These are phyloP conservation scores for Zeugodacus cucurbitae DNA, from an alignment of 1,140 invertebrate species.

Conservation along the genomic window DNA sequence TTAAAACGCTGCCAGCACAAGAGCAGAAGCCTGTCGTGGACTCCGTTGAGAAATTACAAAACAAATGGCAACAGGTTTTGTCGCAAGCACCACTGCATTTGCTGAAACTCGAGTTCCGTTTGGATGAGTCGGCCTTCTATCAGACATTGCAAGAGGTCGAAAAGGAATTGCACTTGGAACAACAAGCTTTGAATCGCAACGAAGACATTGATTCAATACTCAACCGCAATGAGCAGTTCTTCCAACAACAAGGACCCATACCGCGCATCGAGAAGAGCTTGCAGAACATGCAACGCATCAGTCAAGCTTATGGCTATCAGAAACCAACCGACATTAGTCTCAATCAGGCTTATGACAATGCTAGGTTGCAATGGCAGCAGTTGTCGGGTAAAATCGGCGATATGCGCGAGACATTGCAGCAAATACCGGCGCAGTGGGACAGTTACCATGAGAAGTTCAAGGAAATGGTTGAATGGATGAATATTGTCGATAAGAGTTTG, in stretches of 20 bases:
- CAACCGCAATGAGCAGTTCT: conserved; percentile 80
- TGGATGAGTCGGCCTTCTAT: conserved; percentile 86
- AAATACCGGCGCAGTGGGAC: conserved; percentile 91
- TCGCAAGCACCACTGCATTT: conserved; percentile 85
- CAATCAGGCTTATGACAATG: conserved; percentile 74
- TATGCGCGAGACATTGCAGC: conserved; percentile 80
- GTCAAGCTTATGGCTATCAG: conserved; percentile 73
- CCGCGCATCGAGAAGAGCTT: conserved; percentile 80
- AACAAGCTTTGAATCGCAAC: conserved; percentile 86
- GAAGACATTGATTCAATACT: conserved; percentile 84
- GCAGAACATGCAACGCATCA: conserved; percentile 79
- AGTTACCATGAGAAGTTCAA: conserved; percentile 84
- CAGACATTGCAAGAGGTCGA: conserved; percentile 90
- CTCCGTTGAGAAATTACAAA: conserved; percentile 77
- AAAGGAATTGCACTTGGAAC: conserved; percentile 85
- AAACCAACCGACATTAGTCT: conserved; percentile 75
- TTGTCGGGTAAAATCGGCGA: conserved; percentile 77
- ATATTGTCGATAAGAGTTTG: conserved; percentile 84
- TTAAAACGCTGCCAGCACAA: conserved; percentile 73
- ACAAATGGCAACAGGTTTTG: conserved; percentile 82
- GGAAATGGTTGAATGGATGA: conserved; percentile 91
- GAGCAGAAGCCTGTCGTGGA: conserved; percentile 78
- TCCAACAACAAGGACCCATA: conserved; percentile 76
- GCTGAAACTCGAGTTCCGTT: conserved; percentile 87
- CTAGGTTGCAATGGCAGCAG: conserved; percentile 79